These are phyloP conservation scores for Charaxes varanes DNA, from an alignment of 1,140 invertebrate genomes.

Conservation along the genomic window DNA sequence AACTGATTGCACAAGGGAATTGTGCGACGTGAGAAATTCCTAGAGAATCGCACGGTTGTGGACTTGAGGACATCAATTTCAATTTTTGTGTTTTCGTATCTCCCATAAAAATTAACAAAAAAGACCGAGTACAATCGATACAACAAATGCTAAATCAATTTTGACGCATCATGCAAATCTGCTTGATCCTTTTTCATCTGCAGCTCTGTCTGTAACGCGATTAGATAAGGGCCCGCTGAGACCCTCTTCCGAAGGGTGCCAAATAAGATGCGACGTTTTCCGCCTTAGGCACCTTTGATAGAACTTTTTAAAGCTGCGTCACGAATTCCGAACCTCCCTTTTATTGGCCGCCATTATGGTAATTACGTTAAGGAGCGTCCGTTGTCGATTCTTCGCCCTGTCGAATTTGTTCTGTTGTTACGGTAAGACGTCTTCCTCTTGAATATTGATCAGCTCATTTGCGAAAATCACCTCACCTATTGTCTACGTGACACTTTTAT, in stretches of 20 bases:
- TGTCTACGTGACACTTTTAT: conserved; percentile 63
- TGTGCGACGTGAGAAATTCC: too few relatives aligned
- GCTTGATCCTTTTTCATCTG: conserved; percentile 59
- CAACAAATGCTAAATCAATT: conserved; percentile 43
- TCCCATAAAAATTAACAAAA: neutral
- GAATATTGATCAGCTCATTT: conserved; percentile 71
- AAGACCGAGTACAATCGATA: conserved; percentile 3
- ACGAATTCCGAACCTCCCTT: conserved; percentile 64
- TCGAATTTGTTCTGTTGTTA: conserved; percentile 68
- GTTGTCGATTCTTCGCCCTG: conserved; percentile 65
- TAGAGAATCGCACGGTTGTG: too few relatives aligned
- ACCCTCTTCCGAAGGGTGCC: conserved; percentile 50
- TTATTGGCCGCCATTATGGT: conserved; percentile 71
- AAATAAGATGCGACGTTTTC: conserved; percentile 71
- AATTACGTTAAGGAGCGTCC: conserved; percentile 67
- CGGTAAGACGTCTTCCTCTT: conserved; percentile 54
- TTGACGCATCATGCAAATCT: conserved; percentile 68
- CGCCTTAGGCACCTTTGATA: conserved; percentile 68
- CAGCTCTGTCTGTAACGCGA: conserved; percentile 63
- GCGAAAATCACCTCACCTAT: conserved; percentile 66
- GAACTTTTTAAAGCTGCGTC: conserved; percentile 67
- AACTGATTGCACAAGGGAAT: too few relatives aligned
- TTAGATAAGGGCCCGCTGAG: conserved; percentile 48
- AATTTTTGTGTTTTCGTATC: too few relatives aligned
- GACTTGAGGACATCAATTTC: too few relatives aligned